Conservation (phyloP, 2,797 vertebrate species). For the Xenentodon cancila region DNA sequence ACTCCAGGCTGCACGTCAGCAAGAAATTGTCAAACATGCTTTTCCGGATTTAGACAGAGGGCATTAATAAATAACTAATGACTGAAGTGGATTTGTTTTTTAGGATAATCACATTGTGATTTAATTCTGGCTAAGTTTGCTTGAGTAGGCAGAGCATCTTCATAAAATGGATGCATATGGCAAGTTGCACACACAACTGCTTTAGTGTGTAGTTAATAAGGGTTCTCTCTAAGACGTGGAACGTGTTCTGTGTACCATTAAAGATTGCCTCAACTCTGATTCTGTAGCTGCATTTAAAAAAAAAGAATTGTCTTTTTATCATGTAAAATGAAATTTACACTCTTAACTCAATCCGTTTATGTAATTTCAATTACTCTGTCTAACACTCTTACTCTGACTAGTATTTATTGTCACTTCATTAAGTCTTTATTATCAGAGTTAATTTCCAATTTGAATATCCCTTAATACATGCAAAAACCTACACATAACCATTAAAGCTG, state of each 20-base stretch:
- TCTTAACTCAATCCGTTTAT: background rate
- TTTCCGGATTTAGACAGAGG: slow-evolving; percentile 16
- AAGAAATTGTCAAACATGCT: slow-evolving; percentile 26
- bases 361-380: background rate
- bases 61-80: slow-evolving; percentile 42
- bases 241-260: slow-evolving; percentile 6
- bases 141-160: slow-evolving; percentile 4
- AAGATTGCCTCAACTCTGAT: background rate
- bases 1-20: slow-evolving; percentile 34
- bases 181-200: background rate
- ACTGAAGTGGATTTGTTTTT: slow-evolving; percentile 32
- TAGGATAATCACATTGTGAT: slow-evolving; percentile 45
- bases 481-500: background rate
- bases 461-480: background rate
- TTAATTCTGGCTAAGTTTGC: slow-evolving; percentile 30
- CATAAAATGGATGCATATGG: background rate
- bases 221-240: slow-evolving; percentile 18
- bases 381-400: background rate
- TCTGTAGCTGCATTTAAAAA: background rate
- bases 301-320: background rate
- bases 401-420: background rate
- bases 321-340: no score
- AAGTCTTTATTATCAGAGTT: background rate
- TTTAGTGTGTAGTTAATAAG: slow-evolving; percentile 16
- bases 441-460: background rate